Evolutionary conservation across 2,113 vertebrate species (phyloP), one percentile per base, ranked within the genome.

Genomic region (Lepidothrix coronata): DNA sequence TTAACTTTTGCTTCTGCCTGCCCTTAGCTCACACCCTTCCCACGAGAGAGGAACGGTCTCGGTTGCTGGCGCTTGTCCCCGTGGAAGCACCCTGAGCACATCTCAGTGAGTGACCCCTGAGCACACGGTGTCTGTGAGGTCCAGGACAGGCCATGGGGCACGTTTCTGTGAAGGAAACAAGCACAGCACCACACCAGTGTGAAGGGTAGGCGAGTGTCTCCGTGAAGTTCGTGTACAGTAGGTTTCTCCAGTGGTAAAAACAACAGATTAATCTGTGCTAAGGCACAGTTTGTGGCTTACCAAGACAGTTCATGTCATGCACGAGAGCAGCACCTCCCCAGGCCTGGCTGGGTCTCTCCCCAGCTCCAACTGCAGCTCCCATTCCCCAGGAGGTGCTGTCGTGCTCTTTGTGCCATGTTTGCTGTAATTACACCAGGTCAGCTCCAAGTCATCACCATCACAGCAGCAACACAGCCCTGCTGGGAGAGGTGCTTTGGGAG

Each of bases 171-270:
- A 37, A 73, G 54, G 59, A 57, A 66, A 37, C 3, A 39, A 79
- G 68, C 35, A 9, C 35, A 73, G 65, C 65, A n/a, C n/a, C 22
- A 14, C 28, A 25, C 5, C 31, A 14, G 18, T 2, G 12, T 4
- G 61, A 52, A n/a, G 39, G 33, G 33, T 8, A 13, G 61, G 51
- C 31, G 5, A 12, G 33, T 1, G 27, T 35, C 37, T 70, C 37
- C 3, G 0, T 22, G 31, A n/a, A 66, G 37, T n/a, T 49, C 0
- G 1, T 27, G 48, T 54, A 5, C 11, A 11, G 33, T 11, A 8
- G 6, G 54, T 77, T 79, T 39, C 23, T 41, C 68, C 19, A 27
- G 18, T 54, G 44, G 21, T 73, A 8, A 70, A 75, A 75, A 4
- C 1, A 9, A 23, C 13, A 10, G 33, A 28, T 66, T 41, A 16